Evolutionary conservation across 1,140 invertebrate genomes (phyloP), one percentile per base, ranked within the genome.

Genomic region (Tribolium madens): DNA sequence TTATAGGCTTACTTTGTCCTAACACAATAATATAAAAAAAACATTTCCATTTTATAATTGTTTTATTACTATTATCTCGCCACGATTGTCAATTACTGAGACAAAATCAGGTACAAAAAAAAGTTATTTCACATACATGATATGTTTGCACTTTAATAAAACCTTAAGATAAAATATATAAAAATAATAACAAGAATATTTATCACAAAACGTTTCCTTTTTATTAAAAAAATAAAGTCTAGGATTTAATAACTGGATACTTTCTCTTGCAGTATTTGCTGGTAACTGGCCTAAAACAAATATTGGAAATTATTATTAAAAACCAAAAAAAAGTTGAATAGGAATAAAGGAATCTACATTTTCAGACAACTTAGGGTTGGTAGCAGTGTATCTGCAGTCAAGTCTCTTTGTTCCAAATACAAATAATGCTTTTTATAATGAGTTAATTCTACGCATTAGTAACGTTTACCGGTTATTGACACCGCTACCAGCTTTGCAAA

Each of bases 181-280:
- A 64, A 64, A 64, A 64, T 64, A 64, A 64, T 64, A 64, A 64
- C 57, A 64, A 64, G 21, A 21, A 64, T 64, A 64, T 64, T 42
- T 64, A 64, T 64, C 57, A 64, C 57, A 64, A 64, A 64, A 64
- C 57, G 57, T 64, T 64, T 33, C 26, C 31, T 10, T 10, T 52
- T 71, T 71, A 71, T 47, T 71, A 71, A 71, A 71, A 52, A 52
- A 71, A 71, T 71, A 71, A 48, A 69, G 47, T 71, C n/a, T 71
- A 36, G 14, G 46, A n/a, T 71, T 71, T 73, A 77, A 79, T 87
- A 87, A 31, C 88, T 89, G 12, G 87, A 89, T 83, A 90, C 89
- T 86, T 92, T 93, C 83, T 93, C 92, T 87, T 92, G 90, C 18
- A 92, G 87, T 80, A 93, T 92, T 87, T 92, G 91, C 79, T 91